phyloP scores from a whole-genome alignment of 2,888 invertebrate genomes.

The Physocephala rufipes region DNA sequence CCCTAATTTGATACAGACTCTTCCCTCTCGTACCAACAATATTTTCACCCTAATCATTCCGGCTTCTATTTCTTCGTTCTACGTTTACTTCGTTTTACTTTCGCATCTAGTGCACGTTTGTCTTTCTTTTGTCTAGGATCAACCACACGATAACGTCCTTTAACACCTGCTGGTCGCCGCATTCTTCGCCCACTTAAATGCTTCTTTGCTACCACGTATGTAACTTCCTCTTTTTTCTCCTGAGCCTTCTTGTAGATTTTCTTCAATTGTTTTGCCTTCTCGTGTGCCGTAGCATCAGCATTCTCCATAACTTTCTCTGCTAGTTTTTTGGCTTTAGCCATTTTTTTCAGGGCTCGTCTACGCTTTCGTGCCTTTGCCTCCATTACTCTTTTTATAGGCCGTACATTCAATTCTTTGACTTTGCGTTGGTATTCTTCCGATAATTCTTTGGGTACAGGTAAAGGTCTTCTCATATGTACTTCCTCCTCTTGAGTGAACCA shows the following conservation, averaged over 20 bases:
- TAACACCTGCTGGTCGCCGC: conserved; percentile 84
- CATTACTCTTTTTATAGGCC: conserved; percentile 97
- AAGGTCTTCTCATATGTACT: conserved; percentile 84
- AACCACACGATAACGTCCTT: conserved; percentile 93
- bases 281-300: conserved; percentile 87
- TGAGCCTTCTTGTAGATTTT: conserved; percentile 91
- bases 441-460: conserved; percentile 86
- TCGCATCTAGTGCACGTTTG: conserved; percentile 69
- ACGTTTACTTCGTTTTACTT: conserved; percentile 55
- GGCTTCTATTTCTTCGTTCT: conserved; percentile 40
- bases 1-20: no score
- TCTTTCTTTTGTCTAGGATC: conserved; percentile 98
- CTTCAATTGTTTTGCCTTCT: conserved; percentile 92
- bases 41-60: not conserved
- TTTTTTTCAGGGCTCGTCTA: conserved; percentile 82
- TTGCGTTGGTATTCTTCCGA: conserved; percentile 86
- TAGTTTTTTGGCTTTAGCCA: conserved; percentile 95
- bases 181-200: conserved; percentile 79
- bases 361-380: conserved; percentile 99
- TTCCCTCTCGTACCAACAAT: no score
- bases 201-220: conserved; percentile 95
- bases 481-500: conserved; percentile 97
- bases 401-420: conserved; percentile 86
- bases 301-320: conserved; percentile 93
- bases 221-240: conserved; percentile 87